Evolutionary conservation across 2,113 vertebrate genomes (phyloP).

Genomic region (Pterocles burchelli): DNA sequence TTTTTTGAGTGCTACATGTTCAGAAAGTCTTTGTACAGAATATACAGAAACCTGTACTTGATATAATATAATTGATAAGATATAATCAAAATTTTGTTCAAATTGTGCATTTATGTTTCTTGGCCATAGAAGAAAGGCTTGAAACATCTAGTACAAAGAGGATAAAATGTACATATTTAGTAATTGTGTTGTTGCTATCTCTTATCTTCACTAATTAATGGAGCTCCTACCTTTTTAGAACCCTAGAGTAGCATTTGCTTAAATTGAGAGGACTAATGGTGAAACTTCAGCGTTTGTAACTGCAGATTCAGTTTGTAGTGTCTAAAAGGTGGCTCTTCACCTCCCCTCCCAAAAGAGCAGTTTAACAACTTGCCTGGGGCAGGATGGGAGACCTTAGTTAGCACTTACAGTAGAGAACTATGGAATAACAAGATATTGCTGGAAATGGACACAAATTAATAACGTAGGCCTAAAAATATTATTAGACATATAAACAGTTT

Average conservation of each 20-base stretch:
- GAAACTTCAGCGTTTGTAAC: not conserved
- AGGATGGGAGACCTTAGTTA: not conserved
- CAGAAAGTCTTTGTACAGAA: not conserved
- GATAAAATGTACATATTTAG: not conserved
- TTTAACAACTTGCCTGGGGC: not conserved
- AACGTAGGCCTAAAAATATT: not conserved
- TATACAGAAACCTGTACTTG: not conserved
- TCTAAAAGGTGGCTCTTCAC: not conserved
- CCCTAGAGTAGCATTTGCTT: not conserved
- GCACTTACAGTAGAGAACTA: not conserved
- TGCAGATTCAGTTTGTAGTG: not conserved
- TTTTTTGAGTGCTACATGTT: not conserved
- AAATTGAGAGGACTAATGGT: not conserved
- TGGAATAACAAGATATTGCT: not conserved
- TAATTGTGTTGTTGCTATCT: not conserved
- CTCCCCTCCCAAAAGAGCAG: accelerated
- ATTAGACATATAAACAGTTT: not conserved
- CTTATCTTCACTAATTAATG: not conserved
- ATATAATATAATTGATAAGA: too few relatives aligned
- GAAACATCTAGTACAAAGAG: not conserved
- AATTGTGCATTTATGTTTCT: not conserved
- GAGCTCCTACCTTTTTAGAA: not conserved
- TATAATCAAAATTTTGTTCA: not conserved
- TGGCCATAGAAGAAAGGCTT: not conserved
- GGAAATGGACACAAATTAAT: not conserved